phyloP scores from a whole-genome alignment of 37 sponge, comb jelly and placozoan genomes.

The Agelas oroides region DNA sequence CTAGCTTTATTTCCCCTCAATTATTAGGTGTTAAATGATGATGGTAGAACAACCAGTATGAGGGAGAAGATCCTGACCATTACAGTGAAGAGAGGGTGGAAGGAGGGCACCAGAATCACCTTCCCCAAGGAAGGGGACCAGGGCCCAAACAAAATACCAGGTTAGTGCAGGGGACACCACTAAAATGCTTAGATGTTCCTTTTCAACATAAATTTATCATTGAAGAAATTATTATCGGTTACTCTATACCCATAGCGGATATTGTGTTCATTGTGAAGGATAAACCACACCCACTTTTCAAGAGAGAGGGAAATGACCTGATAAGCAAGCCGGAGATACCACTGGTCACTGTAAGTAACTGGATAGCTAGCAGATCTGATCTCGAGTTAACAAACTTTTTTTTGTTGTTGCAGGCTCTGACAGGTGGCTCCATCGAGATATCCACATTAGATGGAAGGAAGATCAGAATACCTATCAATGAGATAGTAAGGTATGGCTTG shows the following conservation, averaged over 20 bases:
- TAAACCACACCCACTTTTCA: conserved; percentile 81
- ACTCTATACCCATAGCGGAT: conserved; percentile 66
- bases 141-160: conserved; percentile 93
- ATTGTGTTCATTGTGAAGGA: conserved; percentile 91
- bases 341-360: conserved; percentile 62
- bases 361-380: too few relatives aligned
- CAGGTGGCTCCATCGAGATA: conserved; percentile 75
- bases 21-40: conserved; percentile 95
- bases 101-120: conserved; percentile 90
- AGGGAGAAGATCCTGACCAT: conserved; percentile 97
- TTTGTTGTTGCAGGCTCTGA: conserved; percentile 75
- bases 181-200: background rate
- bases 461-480: conserved; percentile 89
- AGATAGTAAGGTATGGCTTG: conserved; percentile 76
- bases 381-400: too few relatives aligned
- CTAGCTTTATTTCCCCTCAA: too few relatives aligned
- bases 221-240: background rate
- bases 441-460: conserved; percentile 86
- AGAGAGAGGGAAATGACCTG: conserved; percentile 77
- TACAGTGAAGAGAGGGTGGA: conserved; percentile 86
- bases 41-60: conserved; percentile 88
- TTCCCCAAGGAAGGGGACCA: conserved; percentile 98
- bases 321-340: conserved; percentile 79
- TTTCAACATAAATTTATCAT: background rate
- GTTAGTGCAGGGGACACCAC: conserved; percentile 42